Evolutionary conservation across 2,113 vertebrate species (phyloP).

Genomic region (Telmatochromis sp.): DNA sequence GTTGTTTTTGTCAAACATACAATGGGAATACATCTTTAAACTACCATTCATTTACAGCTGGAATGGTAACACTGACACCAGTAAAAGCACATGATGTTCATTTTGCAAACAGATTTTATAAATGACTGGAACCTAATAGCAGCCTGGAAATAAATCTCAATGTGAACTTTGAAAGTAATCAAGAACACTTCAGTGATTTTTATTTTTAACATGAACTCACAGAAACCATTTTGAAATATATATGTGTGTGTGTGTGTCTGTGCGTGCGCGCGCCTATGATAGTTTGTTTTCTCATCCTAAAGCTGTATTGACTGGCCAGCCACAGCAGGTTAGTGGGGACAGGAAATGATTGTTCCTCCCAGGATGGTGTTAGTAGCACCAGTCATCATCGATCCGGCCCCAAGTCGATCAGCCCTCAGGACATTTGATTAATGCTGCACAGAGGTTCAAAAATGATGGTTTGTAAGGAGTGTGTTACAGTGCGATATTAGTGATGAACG

Average conservation of each 20-base stretch:
- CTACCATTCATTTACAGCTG: not conserved
- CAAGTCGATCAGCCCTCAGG: slow-evolving; percentile 27
- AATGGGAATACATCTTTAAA: not conserved
- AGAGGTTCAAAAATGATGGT: not conserved
- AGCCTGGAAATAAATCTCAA: not conserved
- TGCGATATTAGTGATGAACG: not conserved
- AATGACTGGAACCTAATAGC: not conserved
- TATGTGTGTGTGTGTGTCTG: not conserved
- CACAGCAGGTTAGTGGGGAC: slow-evolving; percentile 35
- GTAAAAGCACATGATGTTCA: slow-evolving; percentile 3
- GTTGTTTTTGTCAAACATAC: not conserved
- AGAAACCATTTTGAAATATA: not conserved
- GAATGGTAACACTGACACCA: not conserved
- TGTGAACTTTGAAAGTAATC: not conserved
- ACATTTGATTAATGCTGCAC: slow-evolving; percentile 49
- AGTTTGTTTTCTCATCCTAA: slow-evolving; percentile 23
- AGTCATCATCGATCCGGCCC: slow-evolving; percentile 31
- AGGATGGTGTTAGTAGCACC: slow-evolving; percentile 24
- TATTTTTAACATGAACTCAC: not conserved
- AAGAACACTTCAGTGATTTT: not conserved
- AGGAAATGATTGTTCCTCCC: slow-evolving; percentile 44
- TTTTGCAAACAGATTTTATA: not conserved
- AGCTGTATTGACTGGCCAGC: slow-evolving; percentile 40
- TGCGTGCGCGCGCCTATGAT: not conserved
- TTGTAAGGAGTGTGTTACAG: not conserved